Base-by-base conservation (phyloP, 2,113 vertebrate genomes). In the Uropsilus gracilis region DNA sequence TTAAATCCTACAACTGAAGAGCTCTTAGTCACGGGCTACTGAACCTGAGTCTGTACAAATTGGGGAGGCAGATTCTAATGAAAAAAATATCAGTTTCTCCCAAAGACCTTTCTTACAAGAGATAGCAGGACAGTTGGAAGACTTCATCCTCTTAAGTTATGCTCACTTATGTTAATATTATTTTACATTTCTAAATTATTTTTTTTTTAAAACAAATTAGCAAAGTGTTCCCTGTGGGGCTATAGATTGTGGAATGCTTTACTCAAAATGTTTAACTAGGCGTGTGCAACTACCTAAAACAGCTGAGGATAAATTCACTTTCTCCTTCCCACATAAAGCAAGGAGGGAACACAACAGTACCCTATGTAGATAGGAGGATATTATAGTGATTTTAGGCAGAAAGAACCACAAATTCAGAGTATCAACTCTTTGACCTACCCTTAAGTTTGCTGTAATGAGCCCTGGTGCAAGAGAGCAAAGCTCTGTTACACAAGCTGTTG, bases 1-100 rank as follows among this genome's bases (percentile, higher is more conserved):
- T 98, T 98, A 98, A 98, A 96, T 98, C 97, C 77, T 63, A 59
- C 0, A n/a, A 11, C 61, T 97, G 94, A 96, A 93, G 95, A 91
- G 93, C 92, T 97, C 97, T n/a, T n/a, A 97, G 95, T 96, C 34
- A 10, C 83, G 96, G 97, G 76, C 91, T 93, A 46, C 80, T 94
- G 97, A 98, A 90, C 92, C 18, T 80, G 89, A 91, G 59, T n/a
- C n/a, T 57, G 44, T 68, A 42, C 24, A 68, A 71, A 69, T 63
- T 2, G 3, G 76, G 57, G 71, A 82, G 37, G 73, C 57, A 83
- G n/a, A n/a, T 24, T 81, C 44, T 32, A 50, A 84, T 17, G 28
- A 64, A 69, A n/a, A n/a, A 26, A 30, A 83, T 59, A n/a, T n/a
- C n/a, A 81, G 26, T 9, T 17, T 91, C 39, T 82, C 57, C 82